Conservation (phyloP, 1,140 invertebrate genomes). For the Pristionchus pacificus region DNA sequence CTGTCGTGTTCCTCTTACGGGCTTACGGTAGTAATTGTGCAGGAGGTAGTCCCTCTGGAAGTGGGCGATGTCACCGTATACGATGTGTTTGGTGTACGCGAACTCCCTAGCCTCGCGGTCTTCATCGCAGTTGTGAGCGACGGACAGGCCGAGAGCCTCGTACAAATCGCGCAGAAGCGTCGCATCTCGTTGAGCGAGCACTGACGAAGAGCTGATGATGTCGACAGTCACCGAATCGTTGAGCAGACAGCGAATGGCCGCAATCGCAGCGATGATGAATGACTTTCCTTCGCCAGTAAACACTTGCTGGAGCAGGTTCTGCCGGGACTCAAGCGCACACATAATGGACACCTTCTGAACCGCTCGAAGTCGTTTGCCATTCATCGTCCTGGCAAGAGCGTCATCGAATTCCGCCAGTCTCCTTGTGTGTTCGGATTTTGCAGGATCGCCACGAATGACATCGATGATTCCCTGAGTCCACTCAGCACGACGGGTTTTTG, state of each 20-base stretch:
- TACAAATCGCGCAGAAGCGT: conserved; percentile 6
- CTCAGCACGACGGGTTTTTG: too few species aligned
- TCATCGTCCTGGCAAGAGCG: too few species aligned
- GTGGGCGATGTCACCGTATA: conserved; percentile 32
- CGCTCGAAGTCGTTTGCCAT: too few species aligned
- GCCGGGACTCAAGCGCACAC: too few species aligned
- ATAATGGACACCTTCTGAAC: too few species aligned
- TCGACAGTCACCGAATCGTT: neutral
- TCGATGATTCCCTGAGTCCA: too few species aligned
- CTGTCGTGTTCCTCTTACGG: conserved; percentile 3
- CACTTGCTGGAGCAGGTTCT: too few species aligned
- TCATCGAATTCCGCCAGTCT: too few species aligned
- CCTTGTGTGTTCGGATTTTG: too few species aligned
- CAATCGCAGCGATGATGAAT: conserved; percentile 11
- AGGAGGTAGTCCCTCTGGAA: conserved; percentile 33
- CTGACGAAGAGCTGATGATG: conserved; percentile 30
- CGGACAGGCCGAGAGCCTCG: neutral
- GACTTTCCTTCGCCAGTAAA: conserved; percentile 21
- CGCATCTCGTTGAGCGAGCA: conserved; percentile 26
- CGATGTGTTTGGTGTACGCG: conserved; percentile 23
- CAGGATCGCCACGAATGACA: too few species aligned
- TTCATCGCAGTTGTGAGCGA: conserved; percentile 20
- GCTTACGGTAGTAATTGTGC: conserved; percentile 29
- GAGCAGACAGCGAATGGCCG: conserved; percentile 1
- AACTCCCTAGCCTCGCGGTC: conserved; percentile 6